These are phyloP conservation scores for Achroia grisella DNA, from an alignment of 1,140 invertebrate genomes.

Conservation along the genomic window DNA sequence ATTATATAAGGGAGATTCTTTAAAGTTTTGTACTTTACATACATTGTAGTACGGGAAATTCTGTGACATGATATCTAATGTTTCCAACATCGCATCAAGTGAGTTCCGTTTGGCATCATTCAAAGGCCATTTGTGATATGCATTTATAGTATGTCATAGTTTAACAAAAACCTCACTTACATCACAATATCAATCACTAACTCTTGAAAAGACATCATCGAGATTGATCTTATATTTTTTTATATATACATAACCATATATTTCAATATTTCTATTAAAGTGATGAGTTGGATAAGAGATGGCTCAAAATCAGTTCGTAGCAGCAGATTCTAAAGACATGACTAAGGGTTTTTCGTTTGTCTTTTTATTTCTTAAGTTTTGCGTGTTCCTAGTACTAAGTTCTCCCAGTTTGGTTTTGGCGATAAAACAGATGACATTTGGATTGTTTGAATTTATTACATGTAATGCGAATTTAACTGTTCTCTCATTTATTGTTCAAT, in stretches of 20 bases:
- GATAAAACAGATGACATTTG: not conserved
- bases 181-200: too few relatives aligned
- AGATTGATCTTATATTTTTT: too few relatives aligned
- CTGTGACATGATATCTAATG: constrained; percentile 11
- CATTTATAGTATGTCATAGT: constrained; percentile 28
- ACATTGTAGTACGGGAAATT: constrained; percentile 22
- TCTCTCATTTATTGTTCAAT: constrained; percentile 11
- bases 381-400: constrained; percentile 52
- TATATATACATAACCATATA: too few relatives aligned
- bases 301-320: constrained; percentile 24
- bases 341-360: constrained; percentile 34
- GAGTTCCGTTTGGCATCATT: constrained; percentile 15
- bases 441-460: not conserved
- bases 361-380: constrained; percentile 44
- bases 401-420: not conserved
- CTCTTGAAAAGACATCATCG: constrained; percentile 13
- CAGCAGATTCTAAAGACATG: constrained; percentile 68
- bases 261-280: too few relatives aligned
- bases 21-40: constrained; percentile 57
- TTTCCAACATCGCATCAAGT: not conserved
- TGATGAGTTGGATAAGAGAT: too few relatives aligned
- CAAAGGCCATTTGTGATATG: constrained; percentile 33
- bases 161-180: too few relatives aligned
- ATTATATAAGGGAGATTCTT: constrained; percentile 21
- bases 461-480: not conserved